These are phyloP conservation scores for Lamellibrachia columna DNA, from an alignment of 2,888 invertebrate species.

Conservation along the genomic window DNA sequence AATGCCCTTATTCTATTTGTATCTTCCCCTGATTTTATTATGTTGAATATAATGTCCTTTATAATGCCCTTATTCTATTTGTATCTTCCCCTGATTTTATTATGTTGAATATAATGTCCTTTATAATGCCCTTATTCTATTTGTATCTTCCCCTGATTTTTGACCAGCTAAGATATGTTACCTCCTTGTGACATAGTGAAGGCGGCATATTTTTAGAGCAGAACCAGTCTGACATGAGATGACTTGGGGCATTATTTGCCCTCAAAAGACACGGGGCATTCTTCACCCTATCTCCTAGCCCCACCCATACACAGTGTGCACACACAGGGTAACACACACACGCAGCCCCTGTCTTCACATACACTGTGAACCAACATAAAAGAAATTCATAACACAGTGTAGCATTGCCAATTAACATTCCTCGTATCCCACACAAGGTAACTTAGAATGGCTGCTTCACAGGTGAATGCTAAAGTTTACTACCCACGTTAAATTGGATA, in stretches of 20 bases:
- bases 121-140: background rate
- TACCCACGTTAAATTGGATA: background rate
- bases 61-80: background rate
- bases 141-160: background rate
- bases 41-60: no score
- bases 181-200: background rate
- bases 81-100: background rate
- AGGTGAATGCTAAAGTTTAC: background rate
- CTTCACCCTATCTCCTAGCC: background rate
- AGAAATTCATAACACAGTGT: background rate
- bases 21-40: background rate
- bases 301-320: background rate
- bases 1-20: background rate
- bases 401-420: slow-evolving; percentile 10
- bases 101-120: no score
- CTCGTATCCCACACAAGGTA: background rate
- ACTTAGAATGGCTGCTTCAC: background rate
- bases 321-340: background rate
- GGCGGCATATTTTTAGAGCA: background rate
- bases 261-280: background rate
- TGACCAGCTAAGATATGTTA: background rate
- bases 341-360: background rate
- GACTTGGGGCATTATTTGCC: background rate
- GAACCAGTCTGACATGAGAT: background rate
- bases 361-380: background rate